Percentiles rank a stretch among this genome's conserved stretches.
Evolutionary conservation across 2,797 vertebrate species (phyloP).

Genomic region (Arremon aurantiirostris): DNA sequence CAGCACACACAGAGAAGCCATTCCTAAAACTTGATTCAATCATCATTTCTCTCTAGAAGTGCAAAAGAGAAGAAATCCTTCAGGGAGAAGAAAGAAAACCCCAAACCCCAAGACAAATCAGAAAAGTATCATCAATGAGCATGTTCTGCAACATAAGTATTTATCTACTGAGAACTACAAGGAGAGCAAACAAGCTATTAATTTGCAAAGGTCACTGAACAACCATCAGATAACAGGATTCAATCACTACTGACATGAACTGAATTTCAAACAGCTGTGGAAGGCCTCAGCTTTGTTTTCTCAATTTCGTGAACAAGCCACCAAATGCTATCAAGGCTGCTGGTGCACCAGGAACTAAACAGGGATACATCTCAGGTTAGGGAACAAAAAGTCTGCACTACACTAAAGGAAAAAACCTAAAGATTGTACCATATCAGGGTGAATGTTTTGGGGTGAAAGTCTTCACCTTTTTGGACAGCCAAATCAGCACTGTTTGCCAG

Average conservation of each 20-base stretch:
- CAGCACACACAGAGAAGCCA: not conserved
- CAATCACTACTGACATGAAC: not conserved
- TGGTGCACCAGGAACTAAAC: not conserved
- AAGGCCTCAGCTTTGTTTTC: not conserved
- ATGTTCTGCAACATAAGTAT: not conserved
- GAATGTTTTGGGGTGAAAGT: not conserved
- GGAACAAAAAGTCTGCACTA: not conserved
- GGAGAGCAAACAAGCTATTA: not conserved
- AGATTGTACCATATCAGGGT: not conserved
- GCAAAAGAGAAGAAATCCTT: not conserved
- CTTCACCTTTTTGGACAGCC: not conserved
- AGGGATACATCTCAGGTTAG: not conserved
- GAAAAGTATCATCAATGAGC: not conserved
- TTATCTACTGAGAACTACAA: not conserved
- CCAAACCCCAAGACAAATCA: not conserved
- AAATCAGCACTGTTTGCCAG: not conserved
- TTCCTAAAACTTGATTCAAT: not conserved
- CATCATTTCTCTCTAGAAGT: not conserved
- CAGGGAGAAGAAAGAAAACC: not conserved
- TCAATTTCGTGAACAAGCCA: not conserved
- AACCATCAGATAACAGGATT: slow-evolving; percentile 11
- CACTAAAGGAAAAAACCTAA: not conserved
- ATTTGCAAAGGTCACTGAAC: slow-evolving; percentile 19
- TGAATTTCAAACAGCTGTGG: slow-evolving; percentile 11
- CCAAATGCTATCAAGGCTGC: not conserved